These are phyloP conservation scores for Ariopsis seemanni DNA, from an alignment of 2,113 vertebrate genomes.

Conservation along the genomic window DNA sequence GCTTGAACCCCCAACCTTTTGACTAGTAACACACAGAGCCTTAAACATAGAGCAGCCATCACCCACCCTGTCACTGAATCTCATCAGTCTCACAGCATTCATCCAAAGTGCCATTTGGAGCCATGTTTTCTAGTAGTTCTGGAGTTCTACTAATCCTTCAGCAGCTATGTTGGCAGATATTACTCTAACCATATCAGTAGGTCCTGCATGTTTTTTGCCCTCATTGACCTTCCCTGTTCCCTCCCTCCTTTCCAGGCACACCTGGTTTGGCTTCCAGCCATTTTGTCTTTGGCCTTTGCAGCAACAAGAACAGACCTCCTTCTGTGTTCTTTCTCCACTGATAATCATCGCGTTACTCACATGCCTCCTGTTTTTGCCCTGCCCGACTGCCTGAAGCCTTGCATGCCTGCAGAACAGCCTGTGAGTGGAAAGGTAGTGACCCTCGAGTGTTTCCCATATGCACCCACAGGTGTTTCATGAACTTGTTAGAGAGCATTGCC, in stretches of 20 bases:
- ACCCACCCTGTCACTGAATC: not conserved
- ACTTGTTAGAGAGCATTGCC: too few species aligned
- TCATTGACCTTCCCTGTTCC: conserved; percentile 3
- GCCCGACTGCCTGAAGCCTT: conserved; percentile 50
- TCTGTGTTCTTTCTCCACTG: conserved; percentile 65
- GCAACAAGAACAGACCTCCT: conserved; percentile 67
- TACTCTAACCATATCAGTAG: conserved; percentile 19
- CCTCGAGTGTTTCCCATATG: not conserved
- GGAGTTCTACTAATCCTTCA: not conserved
- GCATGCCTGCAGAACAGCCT: conserved; percentile 44
- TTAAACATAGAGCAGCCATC: too few species aligned
- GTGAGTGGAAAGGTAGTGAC: conserved; percentile 18
- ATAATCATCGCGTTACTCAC: conserved; percentile 76
- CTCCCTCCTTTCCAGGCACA: conserved; percentile 58
- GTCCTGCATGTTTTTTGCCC: conserved; percentile 19
- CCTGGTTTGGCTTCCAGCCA: conserved; percentile 67
- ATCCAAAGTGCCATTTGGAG: not conserved
- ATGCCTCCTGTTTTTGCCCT: conserved; percentile 61
- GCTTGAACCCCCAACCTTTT: too few species aligned
- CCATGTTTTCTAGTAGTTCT: not conserved
- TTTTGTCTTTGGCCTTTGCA: conserved; percentile 50
- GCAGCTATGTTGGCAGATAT: conserved; percentile 2
- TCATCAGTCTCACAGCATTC: not conserved
- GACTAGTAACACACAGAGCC: too few species aligned
- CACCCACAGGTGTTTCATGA: conserved; percentile 27